Evolutionary conservation across 2,113 vertebrate species (phyloP), one percentile per base, ranked within the genome.

Genomic region (Origma solitaria): DNA sequence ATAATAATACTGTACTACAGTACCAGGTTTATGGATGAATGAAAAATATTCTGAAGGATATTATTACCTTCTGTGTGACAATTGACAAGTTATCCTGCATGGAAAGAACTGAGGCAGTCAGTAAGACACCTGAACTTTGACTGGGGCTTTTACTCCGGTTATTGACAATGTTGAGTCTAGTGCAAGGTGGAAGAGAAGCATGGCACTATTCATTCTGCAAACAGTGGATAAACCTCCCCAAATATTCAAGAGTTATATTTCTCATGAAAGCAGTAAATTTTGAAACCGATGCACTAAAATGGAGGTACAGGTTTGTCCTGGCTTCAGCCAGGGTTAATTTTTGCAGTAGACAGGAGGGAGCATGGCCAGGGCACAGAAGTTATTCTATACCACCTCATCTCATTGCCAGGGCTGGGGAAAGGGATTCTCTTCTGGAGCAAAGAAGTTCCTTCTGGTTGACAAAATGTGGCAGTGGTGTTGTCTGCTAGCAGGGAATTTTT

Each of bases 391-490:
- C 30, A 49, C 7, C 25, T 54, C n/a, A 47, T 35, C 31, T 33
- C 40, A 54, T n/a, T 61, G 14, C 25, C 31, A 47, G 14, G 17
- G 40, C 35, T 47, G 21, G 28, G 27, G 11, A 68, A 75, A 60
- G 53, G 24, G 24, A 68, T 45, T 45, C 3, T 53, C n/a, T 53
- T 75, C 69, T 25, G 21, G 30, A 25, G 33, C 33, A n/a, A 49
- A 47, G 15, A 7, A 0, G 1, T 23, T 76, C 14, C 16, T 76
- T 47, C 47, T 47, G 5, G 5, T 27, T 0, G 1, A 47, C 35
- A 31, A 69, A 76, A 54, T 0, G 0, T 35, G n/a, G 25, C 12
- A 13, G n/a, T 47, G 20, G 38, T 47, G 40, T 18, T 73, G 27
- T 20, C 37, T 30, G 20, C 13, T 35, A 25, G 27, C 30, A 50